Base-by-base conservation (phyloP, 2,888 invertebrate genomes). In the Nomada goodeniana region DNA sequence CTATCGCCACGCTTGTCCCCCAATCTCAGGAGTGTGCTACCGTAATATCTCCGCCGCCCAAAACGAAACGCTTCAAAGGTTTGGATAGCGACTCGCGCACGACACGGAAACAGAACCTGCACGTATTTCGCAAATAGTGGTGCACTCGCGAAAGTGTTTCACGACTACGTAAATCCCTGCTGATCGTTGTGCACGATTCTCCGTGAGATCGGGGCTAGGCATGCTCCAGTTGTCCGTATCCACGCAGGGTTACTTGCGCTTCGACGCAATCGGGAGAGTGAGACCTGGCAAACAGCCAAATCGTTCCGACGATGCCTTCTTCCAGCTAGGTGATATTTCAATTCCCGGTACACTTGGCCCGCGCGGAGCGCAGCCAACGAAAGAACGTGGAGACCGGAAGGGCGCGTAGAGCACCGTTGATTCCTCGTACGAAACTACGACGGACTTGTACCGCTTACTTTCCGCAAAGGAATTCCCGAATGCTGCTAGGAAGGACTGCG, bases 271-370 rank as follows among this genome's bases (percentile, higher is more conserved):
- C 88, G 87, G 85, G 75, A 88, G 85, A 87, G 85, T 88, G 85
- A 83, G 78, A 82, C 70, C 85, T 92, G 92, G 92, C 90, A 52
- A 65, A 60, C 65, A 55, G 91, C 92, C 92, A 92, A 92, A 92
- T 92, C 91, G 89, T 85, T 84, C 83, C 88, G 86, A 85, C 87
- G 90, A 87, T 89, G 77, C 83, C 83, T 80, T 84, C 84, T 84
- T 86, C 86, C 77, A 78, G 68, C 71, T 68, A 76, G 80, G 89
- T 84, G 89, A 90, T 90, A 90, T 89, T 89, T 90, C 89, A 87
- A 89, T 89, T 88, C 88, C 47, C 72, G 74, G 84, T 88, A 85
- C 84, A 84, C 82, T 85, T 76, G 61, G 61, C 36, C 36, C 29
- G 55, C 60, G 44, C 57, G 57, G 53, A 78, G n/a, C 44, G 55